A percentile compares a stretch with the other conserved stretches of the same genome.
Evolutionary conservation across 35 echinoderm and acorn worm species (phyloP).

Genomic region (Ptychodera flava): DNA sequence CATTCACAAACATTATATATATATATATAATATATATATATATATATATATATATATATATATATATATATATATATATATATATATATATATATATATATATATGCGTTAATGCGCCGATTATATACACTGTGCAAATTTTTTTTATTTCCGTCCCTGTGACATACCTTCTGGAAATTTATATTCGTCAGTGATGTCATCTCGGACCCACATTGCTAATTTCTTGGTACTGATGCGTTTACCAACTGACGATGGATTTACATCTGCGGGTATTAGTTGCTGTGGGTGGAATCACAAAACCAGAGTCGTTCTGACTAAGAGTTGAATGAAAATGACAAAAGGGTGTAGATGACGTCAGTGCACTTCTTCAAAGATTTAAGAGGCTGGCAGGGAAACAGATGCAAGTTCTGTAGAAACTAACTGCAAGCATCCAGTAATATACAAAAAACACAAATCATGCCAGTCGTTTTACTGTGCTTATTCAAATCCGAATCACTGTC

Average conservation of each 20-base stretch:
- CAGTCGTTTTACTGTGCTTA: too few species aligned
- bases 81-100: neutral
- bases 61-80: neutral
- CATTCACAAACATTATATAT: neutral
- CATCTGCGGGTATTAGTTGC: too few species aligned
- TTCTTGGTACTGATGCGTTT: constrained; percentile 86
- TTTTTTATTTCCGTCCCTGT: neutral
- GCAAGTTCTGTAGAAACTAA: neutral
- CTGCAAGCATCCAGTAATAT: neutral
- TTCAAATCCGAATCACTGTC: too few species aligned
- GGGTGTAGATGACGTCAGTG: neutral
- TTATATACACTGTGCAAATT: neutral
- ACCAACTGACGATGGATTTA: too few species aligned
- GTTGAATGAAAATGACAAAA: constrained; percentile 28
- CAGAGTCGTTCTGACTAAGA: constrained; percentile 50
- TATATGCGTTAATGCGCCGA: neutral
- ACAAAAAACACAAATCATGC: too few species aligned
- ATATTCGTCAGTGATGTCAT: constrained; percentile 79
- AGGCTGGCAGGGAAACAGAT: neutral
- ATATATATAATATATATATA: neutral
- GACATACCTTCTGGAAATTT: constrained; percentile 80
- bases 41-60: neutral
- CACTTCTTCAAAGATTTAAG: neutral
- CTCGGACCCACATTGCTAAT: constrained; percentile 32
- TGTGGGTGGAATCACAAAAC: too few species aligned